phyloP scores from a whole-genome alignment of 2,797 vertebrate genomes.

The Anas flavirostris region DNA sequence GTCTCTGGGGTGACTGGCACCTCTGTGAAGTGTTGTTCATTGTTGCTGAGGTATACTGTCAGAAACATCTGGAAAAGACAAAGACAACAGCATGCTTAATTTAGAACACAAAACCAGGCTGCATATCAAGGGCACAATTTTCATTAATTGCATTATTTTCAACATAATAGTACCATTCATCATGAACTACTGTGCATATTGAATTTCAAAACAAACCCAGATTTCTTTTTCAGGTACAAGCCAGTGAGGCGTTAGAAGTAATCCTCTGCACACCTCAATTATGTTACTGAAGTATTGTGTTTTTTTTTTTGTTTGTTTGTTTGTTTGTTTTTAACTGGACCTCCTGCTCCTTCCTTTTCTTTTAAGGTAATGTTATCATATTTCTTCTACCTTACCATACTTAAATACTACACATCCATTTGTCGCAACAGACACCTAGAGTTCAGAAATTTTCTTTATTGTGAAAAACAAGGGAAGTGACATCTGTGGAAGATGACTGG shows the following conservation, averaged over 20 bases:
- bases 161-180: neutral
- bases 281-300: neutral
- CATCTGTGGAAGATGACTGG: accelerated
- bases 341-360: neutral
- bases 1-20: constrained; percentile 96
- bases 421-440: neutral
- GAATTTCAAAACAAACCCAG: neutral
- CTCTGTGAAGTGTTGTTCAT: constrained; percentile 98
- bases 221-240: neutral
- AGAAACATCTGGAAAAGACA: constrained; percentile 91
- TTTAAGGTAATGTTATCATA: neutral
- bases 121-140: neutral
- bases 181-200: neutral
- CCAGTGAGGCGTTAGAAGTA: neutral
- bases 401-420: neutral
- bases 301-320: too few species aligned
- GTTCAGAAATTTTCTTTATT: neutral
- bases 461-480: neutral
- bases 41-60: constrained; percentile 98
- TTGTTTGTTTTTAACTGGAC: neutral
- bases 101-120: neutral
- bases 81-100: neutral
- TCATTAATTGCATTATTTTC: neutral
- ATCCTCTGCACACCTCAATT: neutral
- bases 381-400: neutral